Evolutionary conservation across 2,888 invertebrate species (phyloP).

Genomic region (Lordiphosa andalusiaca): DNA sequence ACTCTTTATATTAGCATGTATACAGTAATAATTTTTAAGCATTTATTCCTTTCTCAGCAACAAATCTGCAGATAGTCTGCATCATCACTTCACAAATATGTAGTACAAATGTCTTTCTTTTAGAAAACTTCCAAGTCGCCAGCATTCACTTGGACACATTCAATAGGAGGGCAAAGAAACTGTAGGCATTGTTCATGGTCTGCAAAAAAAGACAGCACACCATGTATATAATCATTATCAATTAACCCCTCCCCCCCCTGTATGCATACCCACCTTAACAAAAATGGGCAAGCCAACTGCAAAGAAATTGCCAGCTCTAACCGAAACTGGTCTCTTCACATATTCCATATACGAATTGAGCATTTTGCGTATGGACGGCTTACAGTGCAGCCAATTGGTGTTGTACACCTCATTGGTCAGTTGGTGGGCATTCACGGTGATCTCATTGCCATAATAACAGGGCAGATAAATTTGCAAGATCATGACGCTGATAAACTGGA

Average conservation of each 20-base stretch:
- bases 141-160: slow-evolving; percentile 53
- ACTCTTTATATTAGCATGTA: too few relatives aligned
- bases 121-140: not conserved
- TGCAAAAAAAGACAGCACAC: slow-evolving; percentile 30
- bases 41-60: too few relatives aligned
- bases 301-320: slow-evolving; percentile 72
- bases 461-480: slow-evolving; percentile 73
- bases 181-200: slow-evolving; percentile 75
- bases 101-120: too few relatives aligned
- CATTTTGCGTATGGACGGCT: slow-evolving; percentile 43
- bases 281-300: slow-evolving; percentile 72
- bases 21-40: too few relatives aligned
- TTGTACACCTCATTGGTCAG: slow-evolving; percentile 63
- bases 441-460: slow-evolving; percentile 74
- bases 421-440: slow-evolving; percentile 61
- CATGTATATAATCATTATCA: not conserved
- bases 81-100: too few relatives aligned
- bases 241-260: too few relatives aligned
- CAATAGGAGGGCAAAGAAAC: slow-evolving; percentile 69
- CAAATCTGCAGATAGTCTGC: too few relatives aligned
- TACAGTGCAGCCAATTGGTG: slow-evolving; percentile 65
- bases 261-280: slow-evolving; percentile 56
- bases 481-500: slow-evolving; percentile 68
- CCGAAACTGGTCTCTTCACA: slow-evolving; percentile 59
- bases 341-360: slow-evolving; percentile 71